Base-by-base conservation (phyloP, 2,888 invertebrate species). In the Cistogaster globosa region DNA sequence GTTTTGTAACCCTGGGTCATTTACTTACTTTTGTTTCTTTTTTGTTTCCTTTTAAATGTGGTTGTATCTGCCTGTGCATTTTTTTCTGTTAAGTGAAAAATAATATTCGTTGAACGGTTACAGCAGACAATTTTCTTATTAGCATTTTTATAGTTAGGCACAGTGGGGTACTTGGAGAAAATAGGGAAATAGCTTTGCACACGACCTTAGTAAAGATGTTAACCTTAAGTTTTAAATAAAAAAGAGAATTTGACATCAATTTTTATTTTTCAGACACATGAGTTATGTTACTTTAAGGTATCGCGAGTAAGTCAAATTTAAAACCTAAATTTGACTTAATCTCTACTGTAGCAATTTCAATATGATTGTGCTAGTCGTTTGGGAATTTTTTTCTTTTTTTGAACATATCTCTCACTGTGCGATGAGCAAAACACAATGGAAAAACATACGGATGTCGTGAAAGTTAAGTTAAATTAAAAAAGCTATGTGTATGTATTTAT, bases 21-120 rank as follows among this genome's bases (percentile, higher is more conserved):
- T 72, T 38, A 8, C 45, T 42, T 20, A 16, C 72, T 74, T 74
- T 76, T 76, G 80, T 42, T 42, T 1, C 12, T 42, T 7, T 42
- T 12, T 71, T 67, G 38, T 67, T 65, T 51, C 36, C 57, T 45
- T 36, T 58, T 22, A 58, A 58, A 51, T 48, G 48, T 58, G 55
- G 18, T 53, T 45, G 7, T 38, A 6, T 11, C 45, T 53, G 62
- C 7, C 45, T 53, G 62, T 32, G 11, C 45, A 26, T 75, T 65
- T 45, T 71, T 18, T 51, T n/a, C 67, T 11, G 16, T 51, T 7
- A 26, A 60, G 20, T 38, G 42, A 42, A 38, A 62, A 36, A 60
- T 69, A 62, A 57, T 69, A 77, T 78, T 83, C 69, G 63, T 69
- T 69, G 75, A 63, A 79, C 63, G 57, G 57, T 65, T 63, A 51